Conservation (phyloP, 2,888 invertebrate species). For the Rhagonycha fulva region DNA sequence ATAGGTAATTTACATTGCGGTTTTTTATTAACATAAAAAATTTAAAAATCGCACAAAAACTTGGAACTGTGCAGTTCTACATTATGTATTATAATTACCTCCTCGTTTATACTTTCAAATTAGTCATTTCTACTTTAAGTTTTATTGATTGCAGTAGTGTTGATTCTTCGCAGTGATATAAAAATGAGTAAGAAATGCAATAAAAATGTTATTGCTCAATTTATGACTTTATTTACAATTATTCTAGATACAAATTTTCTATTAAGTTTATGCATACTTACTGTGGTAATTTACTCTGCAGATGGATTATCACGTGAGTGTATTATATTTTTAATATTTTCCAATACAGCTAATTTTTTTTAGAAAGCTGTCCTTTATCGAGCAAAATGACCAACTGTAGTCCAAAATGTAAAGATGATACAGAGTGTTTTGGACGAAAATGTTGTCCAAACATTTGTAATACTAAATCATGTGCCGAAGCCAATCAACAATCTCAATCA, state of each 20-base stretch:
- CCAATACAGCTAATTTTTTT: neutral
- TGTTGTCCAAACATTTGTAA: conserved; percentile 74
- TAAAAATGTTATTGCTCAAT: neutral
- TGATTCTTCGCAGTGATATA: neutral
- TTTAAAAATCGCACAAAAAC: neutral
- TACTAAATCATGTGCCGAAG: conserved; percentile 65
- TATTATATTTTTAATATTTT: neutral
- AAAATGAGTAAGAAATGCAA: neutral
- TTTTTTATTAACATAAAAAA: neutral
- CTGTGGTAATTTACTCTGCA: neutral
- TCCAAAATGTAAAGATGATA: conserved; percentile 70
- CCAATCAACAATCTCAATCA: conserved; percentile 40
- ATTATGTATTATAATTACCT: neutral
- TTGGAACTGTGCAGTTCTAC: neutral
- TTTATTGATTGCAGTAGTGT: neutral
- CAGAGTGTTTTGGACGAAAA: conserved; percentile 68
- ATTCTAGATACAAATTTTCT: neutral
- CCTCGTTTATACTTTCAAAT: neutral
- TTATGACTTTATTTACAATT: neutral
- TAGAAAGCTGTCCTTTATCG: conserved; percentile 63
- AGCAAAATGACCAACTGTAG: conserved; percentile 69
- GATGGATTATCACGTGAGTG: conserved; percentile 9
- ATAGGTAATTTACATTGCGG: neutral
- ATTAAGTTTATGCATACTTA: neutral
- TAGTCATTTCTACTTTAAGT: neutral